A percentile compares a stretch with the other conserved stretches of the same genome.
Evolutionary conservation across 2,113 vertebrate genomes (phyloP).

Genomic region (Pachypanchax playfairii): DNA sequence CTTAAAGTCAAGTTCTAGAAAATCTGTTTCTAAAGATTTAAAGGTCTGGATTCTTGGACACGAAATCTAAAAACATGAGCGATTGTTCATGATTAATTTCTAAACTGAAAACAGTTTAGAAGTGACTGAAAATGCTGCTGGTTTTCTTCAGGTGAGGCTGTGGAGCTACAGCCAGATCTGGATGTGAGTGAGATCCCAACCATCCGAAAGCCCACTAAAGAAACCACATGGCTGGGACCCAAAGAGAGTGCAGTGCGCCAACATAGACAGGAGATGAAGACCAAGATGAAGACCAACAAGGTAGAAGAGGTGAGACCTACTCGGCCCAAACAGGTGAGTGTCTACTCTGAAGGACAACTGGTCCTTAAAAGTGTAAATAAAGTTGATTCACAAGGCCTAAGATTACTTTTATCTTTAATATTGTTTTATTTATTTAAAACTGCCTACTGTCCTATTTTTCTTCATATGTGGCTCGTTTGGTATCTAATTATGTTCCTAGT

Average conservation of each 20-base stretch:
- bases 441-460: slow-evolving; percentile 11
- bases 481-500: too few species aligned
- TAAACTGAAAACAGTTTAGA: too few species aligned
- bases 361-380: not conserved
- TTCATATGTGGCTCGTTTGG: too few species aligned
- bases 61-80: too few species aligned
- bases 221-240: slow-evolving; percentile 69
- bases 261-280: slow-evolving; percentile 76
- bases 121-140: not conserved
- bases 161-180: slow-evolving; percentile 56
- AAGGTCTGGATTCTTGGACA: too few species aligned
- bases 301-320: slow-evolving; percentile 74
- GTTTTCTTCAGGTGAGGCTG: slow-evolving; percentile 60
- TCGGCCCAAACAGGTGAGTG: slow-evolving; percentile 71
- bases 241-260: slow-evolving; percentile 78
- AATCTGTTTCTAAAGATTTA: too few species aligned
- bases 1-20: too few species aligned
- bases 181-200: slow-evolving; percentile 67
- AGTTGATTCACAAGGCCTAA: not conserved
- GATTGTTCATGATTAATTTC: too few species aligned
- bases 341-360: not conserved
- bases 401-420: not conserved
- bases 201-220: slow-evolving; percentile 70
- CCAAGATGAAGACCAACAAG: slow-evolving; percentile 81
- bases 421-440: not conserved